phyloP scores from a whole-genome alignment of 2,797 vertebrate genomes.

The Cheirogaleus major region DNA sequence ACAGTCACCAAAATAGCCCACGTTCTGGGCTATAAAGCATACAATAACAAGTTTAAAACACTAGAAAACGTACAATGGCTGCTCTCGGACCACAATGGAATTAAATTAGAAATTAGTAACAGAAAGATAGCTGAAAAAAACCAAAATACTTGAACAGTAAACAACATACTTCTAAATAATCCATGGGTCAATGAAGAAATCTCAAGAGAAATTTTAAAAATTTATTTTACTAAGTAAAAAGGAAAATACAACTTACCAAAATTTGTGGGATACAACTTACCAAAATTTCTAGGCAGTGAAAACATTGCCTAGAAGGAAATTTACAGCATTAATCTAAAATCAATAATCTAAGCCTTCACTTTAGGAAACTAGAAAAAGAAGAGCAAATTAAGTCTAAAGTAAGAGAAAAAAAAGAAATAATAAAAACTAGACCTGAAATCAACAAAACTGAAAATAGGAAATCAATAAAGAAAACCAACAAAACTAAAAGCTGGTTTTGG shows the following conservation, averaged over 20 bases:
- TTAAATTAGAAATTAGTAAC: not conserved
- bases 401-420: not conserved
- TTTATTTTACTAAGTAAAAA: not conserved
- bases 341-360: not conserved
- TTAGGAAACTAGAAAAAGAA: not conserved
- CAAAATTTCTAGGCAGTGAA: not conserved
- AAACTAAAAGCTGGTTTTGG: not conserved
- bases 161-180: not conserved
- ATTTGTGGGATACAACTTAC: not conserved
- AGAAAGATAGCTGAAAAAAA: not conserved
- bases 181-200: not conserved
- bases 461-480: not conserved
- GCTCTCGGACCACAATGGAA: not conserved
- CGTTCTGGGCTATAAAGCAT: not conserved
- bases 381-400: not conserved
- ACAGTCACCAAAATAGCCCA: not conserved
- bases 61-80: not conserved
- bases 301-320: not conserved
- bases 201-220: not conserved
- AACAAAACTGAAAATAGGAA: not conserved
- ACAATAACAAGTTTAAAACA: not conserved
- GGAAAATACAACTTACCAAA: not conserved
- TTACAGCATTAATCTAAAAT: not conserved
- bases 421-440: not conserved
- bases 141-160: not conserved